Evolutionary conservation across 2,113 vertebrate genomes (phyloP).

Genomic region (Oxygymnocypris stewartii): DNA sequence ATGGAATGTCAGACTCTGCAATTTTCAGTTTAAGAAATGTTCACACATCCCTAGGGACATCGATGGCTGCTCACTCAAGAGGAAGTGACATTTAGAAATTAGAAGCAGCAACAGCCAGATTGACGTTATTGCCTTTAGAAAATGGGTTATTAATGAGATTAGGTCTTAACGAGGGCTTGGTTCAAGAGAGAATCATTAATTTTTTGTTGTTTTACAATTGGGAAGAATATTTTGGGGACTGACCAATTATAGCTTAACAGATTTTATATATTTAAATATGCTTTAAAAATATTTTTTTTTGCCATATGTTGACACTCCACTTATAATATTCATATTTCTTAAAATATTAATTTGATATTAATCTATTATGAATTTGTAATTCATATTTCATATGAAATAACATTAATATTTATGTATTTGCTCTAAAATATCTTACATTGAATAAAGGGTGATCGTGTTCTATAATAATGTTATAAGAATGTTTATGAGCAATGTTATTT

Average conservation of each 20-base stretch:
- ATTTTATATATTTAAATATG: background rate
- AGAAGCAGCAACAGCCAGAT: constrained; percentile 23
- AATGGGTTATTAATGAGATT: constrained; percentile 15
- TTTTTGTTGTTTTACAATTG: background rate
- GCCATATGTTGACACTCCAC: too few relatives aligned
- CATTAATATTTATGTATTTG: background rate
- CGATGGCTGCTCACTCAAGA: constrained; percentile 6
- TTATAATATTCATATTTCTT: background rate
- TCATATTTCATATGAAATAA: too few relatives aligned
- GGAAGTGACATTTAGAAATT: constrained; percentile 41
- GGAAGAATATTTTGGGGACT: background rate
- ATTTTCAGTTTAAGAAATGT: constrained; percentile 29
- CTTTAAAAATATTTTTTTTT: too few relatives aligned
- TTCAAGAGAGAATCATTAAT: background rate
- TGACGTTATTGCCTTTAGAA: constrained; percentile 32
- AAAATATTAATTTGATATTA: too few relatives aligned
- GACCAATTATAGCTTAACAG: background rate
- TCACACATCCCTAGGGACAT: constrained; percentile 20
- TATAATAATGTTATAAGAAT: too few relatives aligned
- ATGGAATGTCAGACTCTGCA: constrained; percentile 33
- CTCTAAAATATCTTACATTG: background rate
- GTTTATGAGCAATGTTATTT: too few relatives aligned
- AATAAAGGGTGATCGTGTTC: background rate
- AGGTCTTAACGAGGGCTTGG: background rate
- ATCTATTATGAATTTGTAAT: too few relatives aligned